Evolutionary conservation across 2,113 vertebrate species (phyloP).

Genomic region (Brachyhypopomus gauderio): DNA sequence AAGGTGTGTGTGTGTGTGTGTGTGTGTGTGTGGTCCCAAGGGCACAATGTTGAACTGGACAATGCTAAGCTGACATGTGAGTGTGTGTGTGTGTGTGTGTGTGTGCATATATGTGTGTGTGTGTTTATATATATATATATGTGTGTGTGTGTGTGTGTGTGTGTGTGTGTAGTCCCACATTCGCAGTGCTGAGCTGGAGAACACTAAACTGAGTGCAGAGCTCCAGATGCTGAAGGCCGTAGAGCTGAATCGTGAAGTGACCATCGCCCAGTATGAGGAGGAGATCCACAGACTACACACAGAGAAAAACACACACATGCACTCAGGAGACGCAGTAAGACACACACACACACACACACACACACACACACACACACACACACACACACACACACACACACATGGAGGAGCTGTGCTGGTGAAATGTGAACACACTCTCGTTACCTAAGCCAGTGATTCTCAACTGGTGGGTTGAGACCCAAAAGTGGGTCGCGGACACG

Average conservation of each 20-base stretch:
- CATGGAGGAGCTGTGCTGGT: too few species aligned
- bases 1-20: slow-evolving; percentile 73
- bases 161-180: slow-evolving; percentile 80
- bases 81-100: slow-evolving; percentile 1
- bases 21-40: not conserved
- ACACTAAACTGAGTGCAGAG: slow-evolving; percentile 91
- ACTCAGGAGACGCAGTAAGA: slow-evolving; percentile 81
- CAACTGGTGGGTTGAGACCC: too few species aligned
- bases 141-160: slow-evolving; percentile 26
- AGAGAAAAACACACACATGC: slow-evolving; percentile 81
- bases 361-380: too few species aligned
- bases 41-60: not conserved
- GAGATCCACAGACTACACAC: slow-evolving; percentile 86
- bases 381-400: too few species aligned
- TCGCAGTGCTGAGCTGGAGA: slow-evolving; percentile 96
- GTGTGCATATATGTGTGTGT: not conserved
- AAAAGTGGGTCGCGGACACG: too few species aligned
- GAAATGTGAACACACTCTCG: too few species aligned
- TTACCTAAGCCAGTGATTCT: too few species aligned
- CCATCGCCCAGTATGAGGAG: slow-evolving; percentile 91
- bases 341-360: not conserved
- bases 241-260: slow-evolving; percentile 90
- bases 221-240: slow-evolving; percentile 92
- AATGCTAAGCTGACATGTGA: slow-evolving; percentile 30
- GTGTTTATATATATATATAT: slow-evolving; percentile 51